Evolutionary conservation across 92 coral and sea anemone genomes (phyloP), one percentile per base, ranked within the genome.

Genomic region (Heliopora coerulea): DNA sequence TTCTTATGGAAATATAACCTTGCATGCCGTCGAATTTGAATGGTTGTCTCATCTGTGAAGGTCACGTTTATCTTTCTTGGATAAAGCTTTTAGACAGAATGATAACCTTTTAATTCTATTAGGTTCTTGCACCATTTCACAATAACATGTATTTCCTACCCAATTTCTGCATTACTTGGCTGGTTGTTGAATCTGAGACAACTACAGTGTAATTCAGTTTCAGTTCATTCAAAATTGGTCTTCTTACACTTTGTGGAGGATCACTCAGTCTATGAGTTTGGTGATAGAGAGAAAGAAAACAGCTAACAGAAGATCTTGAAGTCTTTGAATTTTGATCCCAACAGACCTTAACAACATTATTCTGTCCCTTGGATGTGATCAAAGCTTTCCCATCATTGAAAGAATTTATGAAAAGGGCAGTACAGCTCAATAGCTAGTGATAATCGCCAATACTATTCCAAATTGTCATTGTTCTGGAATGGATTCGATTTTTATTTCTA

Each of bases 141-240:
- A 78, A 33, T 78, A 79, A 7, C 66, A 28, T 30, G 83, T 64
- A 33, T 50, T 37, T 79, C 83, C 83, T 65, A 14, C 83, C 83
- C 35, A 66, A 76, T 66, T 66, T 78, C 17, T 15, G 34, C 30
- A 64, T 28, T 37, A 54, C 75, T 49, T 65, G 60, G 25, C 82
- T 23, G 19, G 64, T 41, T 0, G 82, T 65, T 64, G 54, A 60
- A 2, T 32, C 34, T 0, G 75, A 78, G 5, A 65, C 63, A 11
- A 8, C 23, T 56, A 7, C 23, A 14, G 25, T 56, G 25, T 30
- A 56, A 56, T 30, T 56, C 62, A 17, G 29, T 15, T 2, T 23
- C 17, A 1, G 62, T 56, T 56, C 17, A 30, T 56, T 56, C 62
- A 24, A 56, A 21, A 21, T 17, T 3, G 62, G 29, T 21, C 12